Evolutionary conservation across 2,888 invertebrate genomes (phyloP).

Genomic region (Drosophila putrida): DNA sequence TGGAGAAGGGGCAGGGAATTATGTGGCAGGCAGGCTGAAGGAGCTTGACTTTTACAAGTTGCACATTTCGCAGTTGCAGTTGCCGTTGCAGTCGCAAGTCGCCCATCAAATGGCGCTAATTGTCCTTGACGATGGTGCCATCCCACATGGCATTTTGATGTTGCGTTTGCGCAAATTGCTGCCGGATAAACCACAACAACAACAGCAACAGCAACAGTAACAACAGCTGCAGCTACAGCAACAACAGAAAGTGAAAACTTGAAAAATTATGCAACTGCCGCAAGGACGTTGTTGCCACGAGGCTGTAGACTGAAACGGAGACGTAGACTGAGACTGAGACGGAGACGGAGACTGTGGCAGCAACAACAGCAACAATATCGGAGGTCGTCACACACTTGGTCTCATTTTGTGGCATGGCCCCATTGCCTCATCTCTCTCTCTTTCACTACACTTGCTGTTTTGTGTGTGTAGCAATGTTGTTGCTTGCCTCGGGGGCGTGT

Average conservation of each 20-base stretch:
- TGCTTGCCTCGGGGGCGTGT: slow-evolving; percentile 67
- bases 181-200: slow-evolving; percentile 63
- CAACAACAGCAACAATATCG: slow-evolving; percentile 31
- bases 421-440: neutral
- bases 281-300: slow-evolving; percentile 79
- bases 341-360: slow-evolving; percentile 16
- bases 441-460: slow-evolving; percentile 8
- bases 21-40: neutral
- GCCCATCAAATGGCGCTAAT: slow-evolving; percentile 74
- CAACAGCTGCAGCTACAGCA: slow-evolving; percentile 25
- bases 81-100: slow-evolving; percentile 32
- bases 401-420: slow-evolving; percentile 60
- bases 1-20: neutral
- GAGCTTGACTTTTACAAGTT: slow-evolving; percentile 13
- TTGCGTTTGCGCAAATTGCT: slow-evolving; percentile 74
- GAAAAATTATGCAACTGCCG: slow-evolving; percentile 78
- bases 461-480: slow-evolving; percentile 63
- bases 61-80: slow-evolving; percentile 4
- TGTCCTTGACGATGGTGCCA: slow-evolving; percentile 74
- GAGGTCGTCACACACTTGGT: slow-evolving; percentile 79
- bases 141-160: slow-evolving; percentile 73
- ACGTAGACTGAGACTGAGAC: slow-evolving; percentile 34
- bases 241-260: slow-evolving; percentile 74
- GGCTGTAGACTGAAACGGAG: slow-evolving; percentile 39
- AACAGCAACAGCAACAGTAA: slow-evolving; percentile 28